phyloP scores from a whole-genome alignment of 1,140 invertebrate genomes.

The Bombus turneri region DNA sequence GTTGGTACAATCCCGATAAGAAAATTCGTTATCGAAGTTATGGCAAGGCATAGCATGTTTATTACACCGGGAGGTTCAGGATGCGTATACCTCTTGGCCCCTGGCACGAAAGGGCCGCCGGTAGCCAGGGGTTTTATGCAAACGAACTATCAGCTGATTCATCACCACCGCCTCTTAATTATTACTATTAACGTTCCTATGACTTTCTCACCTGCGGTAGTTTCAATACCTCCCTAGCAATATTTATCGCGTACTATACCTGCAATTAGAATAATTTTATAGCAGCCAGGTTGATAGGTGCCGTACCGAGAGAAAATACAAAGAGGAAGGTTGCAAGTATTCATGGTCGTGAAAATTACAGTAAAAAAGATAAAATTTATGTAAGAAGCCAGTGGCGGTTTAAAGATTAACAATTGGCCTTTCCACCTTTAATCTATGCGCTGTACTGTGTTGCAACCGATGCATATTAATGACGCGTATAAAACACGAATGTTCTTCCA shows the following conservation, averaged over 20 bases:
- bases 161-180: slow-evolving; percentile 55
- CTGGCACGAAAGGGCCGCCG: slow-evolving; percentile 26
- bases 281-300: background rate
- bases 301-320: background rate
- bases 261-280: slow-evolving; percentile 16
- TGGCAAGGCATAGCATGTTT: background rate
- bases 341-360: background rate
- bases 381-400: background rate
- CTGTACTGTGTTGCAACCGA: background rate
- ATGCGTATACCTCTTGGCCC: background rate
- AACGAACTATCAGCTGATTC: slow-evolving; percentile 55
- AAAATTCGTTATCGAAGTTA: background rate
- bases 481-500: background rate
- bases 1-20: background rate
- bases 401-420: background rate
- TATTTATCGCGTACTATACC: slow-evolving; percentile 3
- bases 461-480: background rate
- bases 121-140: slow-evolving; percentile 53
- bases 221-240: background rate
- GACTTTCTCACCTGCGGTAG: slow-evolving; percentile 17
- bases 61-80: background rate
- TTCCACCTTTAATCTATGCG: background rate
- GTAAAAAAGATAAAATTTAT: background rate
- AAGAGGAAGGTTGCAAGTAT: slow-evolving; percentile 1
- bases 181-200: slow-evolving; percentile 54